Evolutionary conservation across 2,888 invertebrate genomes (phyloP), one percentile per base, ranked within the genome.

Genomic region (Cheilosia scutellata): DNA sequence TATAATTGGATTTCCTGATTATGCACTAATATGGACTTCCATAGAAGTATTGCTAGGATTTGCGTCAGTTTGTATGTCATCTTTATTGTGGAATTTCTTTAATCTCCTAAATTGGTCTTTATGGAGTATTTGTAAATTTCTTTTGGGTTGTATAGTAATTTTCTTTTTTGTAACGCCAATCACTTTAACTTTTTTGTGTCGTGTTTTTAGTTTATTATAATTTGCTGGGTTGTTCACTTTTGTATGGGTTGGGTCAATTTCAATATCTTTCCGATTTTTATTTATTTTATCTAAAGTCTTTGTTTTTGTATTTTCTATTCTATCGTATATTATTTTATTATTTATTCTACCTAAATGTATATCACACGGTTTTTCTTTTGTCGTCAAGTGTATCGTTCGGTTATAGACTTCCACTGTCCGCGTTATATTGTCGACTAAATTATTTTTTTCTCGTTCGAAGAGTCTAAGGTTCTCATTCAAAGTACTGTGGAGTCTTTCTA

Each of bases 221-320:
- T 2, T 7, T 47, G 5, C 16, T 7, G 47, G 20, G 20, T 47
- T 47, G 20, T 47, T 16, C 7, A 47, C n/a, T 47, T 47, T 47
- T 13, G 42, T 42, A 42, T n/a, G n/a, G 42, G n/a, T 42, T 42
- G n/a, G 42, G n/a, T 13, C 42, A n/a, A 11, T 57, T 31, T 57
- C 16, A 16, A n/a, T 37, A 37, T 58, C 58, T 25, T 58, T 58
- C 7, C 25, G 33, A 37, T 25, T 20, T 31, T 40, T 33, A 37
- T 37, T 58, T 16, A 47, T 20, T 47, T 20, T 31, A 13, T 31
- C 7, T n/a, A 55, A 55, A 55, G 29, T 5, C 3, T 31, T 51
- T n/a, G 51, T 51, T 51, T 33, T 55, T 55, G n/a, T 16, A 37
- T 51, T 66, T 51, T 40, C 49, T 42, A 31, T 62, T n/a, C 37